Conservation (phyloP, 2,113 vertebrate species). For the Bucco capensis region DNA sequence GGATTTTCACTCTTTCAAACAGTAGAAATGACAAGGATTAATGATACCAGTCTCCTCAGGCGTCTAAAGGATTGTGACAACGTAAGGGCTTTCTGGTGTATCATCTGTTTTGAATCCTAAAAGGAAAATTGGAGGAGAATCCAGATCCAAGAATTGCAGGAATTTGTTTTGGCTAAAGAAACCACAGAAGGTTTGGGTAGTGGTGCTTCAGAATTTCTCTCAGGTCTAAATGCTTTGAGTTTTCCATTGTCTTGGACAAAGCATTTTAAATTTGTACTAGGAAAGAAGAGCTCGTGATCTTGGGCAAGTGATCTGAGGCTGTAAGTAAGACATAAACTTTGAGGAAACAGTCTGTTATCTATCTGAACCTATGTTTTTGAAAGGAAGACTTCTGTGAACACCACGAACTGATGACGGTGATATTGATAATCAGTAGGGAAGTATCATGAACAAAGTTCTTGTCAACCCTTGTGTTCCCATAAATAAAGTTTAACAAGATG, state of each 20-base stretch:
- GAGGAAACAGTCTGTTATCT: slow-evolving; percentile 6
- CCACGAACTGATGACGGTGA: slow-evolving; percentile 48
- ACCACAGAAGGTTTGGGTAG: neutral
- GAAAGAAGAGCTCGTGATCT: neutral
- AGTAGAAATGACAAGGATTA: neutral
- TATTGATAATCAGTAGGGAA: slow-evolving; percentile 54
- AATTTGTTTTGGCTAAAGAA: neutral
- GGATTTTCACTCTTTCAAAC: neutral
- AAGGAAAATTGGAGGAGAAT: neutral
- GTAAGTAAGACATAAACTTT: neutral
- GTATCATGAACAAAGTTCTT: slow-evolving; percentile 17
- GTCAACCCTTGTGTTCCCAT: slow-evolving; percentile 60
- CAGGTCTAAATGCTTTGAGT: neutral
- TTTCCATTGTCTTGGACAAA: neutral
- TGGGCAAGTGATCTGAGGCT: neutral
- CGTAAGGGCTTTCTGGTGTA: neutral
- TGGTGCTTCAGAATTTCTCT: neutral
- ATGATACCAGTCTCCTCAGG: neutral
- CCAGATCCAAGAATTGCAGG: neutral
- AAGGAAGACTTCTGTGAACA: slow-evolving; percentile 22
- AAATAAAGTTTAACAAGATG: slow-evolving; percentile 82
- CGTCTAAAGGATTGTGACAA: neutral
- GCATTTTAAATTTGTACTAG: neutral
- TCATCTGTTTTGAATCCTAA: neutral
- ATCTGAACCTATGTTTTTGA: slow-evolving; percentile 13